Conservation (phyloP, 2,888 invertebrate genomes). For the Melieria omissa region DNA sequence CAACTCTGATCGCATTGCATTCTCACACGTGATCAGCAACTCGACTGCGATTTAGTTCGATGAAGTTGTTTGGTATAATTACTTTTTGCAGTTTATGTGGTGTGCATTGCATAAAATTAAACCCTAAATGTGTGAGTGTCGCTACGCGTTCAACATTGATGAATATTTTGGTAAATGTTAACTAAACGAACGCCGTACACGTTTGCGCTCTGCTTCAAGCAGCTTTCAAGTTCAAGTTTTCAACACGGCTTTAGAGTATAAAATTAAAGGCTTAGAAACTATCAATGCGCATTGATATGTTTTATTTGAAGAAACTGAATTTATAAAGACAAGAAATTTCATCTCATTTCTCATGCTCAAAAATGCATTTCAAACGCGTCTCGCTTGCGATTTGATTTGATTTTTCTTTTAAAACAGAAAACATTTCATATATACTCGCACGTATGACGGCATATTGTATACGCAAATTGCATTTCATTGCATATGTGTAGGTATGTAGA, state of each 20-base stretch:
- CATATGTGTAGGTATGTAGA: no score
- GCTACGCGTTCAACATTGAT: no score
- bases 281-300: not conserved
- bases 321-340: not conserved
- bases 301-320: not conserved
- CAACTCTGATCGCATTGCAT: no score
- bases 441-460: not conserved
- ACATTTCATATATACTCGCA: not conserved
- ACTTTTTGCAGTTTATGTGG: not conserved
- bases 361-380: not conserved
- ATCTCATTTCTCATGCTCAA: not conserved
- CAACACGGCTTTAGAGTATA: not conserved
- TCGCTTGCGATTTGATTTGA: not conserved
- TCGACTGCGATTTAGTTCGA: no score
- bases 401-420: not conserved
- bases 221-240: no score
- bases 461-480: no score
- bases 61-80: no score
- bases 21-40: no score
- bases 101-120: slow-evolving; percentile 43
- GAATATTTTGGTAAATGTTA: no score
- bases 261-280: slow-evolving; percentile 5
- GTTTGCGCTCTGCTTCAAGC: not conserved
- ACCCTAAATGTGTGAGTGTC: slow-evolving; percentile 29
- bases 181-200: not conserved